phyloP scores from a whole-genome alignment of 2,888 invertebrate genomes.

The Isotomurus palustris region DNA sequence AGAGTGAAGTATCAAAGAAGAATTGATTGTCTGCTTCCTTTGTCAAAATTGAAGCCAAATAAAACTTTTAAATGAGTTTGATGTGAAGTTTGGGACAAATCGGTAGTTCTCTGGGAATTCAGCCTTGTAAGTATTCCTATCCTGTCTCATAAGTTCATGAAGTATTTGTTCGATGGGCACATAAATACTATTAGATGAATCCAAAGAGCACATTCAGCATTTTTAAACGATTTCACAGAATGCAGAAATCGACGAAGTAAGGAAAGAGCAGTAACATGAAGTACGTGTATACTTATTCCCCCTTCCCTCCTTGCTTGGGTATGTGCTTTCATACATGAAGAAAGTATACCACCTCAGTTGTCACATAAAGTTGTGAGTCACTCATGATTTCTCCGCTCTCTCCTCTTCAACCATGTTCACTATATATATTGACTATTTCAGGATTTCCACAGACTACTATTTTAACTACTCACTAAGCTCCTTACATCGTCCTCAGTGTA shows the following conservation, averaged over 20 bases:
- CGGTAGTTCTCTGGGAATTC: not conserved
- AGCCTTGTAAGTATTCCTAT: not conserved
- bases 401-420: not conserved
- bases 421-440: no score
- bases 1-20: not conserved
- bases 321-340: not conserved
- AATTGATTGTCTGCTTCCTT: conserved; percentile 1
- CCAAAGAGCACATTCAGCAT: conserved; percentile 15
- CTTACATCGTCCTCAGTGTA: no score
- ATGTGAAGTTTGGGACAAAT: conserved; percentile 5
- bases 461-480: no score
- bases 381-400: not conserved
- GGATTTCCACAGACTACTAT: no score
- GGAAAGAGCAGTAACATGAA: no score
- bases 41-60: conserved; percentile 12
- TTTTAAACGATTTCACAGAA: conserved; percentile 14
- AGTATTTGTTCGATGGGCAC: conserved; percentile 15
- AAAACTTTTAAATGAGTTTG: conserved; percentile 16
- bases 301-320: not conserved
- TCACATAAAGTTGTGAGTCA: not conserved
- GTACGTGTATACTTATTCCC: not conserved
- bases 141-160: conserved; percentile 9
- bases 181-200: conserved; percentile 14
- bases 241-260: conserved; percentile 11
- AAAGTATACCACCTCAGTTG: not conserved